Evolutionary conservation across 2,888 invertebrate species (phyloP), one percentile per base, ranked within the genome.

Genomic region (Drosophila borealis): DNA sequence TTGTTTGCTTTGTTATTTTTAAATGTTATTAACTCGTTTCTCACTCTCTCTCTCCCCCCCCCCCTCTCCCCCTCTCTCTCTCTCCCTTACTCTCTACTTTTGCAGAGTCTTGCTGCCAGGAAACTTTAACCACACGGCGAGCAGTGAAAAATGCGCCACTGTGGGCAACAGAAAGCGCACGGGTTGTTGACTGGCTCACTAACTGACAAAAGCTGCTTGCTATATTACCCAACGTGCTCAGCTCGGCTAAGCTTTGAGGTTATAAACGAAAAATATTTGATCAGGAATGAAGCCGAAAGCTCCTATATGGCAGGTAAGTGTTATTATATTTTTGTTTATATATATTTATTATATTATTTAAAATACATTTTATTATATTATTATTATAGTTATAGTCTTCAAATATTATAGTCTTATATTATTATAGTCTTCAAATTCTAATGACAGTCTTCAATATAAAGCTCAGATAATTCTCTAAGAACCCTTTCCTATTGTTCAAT

Each of bases 1-100:
- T 73, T 82, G 78, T 78, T 81, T 82, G 70, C 75, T 74, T 80
- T 75, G 81, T 67, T 69, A 84, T 84, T 84, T 87, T 71, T 11
- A 53, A 82, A 86, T 78, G 83, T 72, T 71, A 78, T 74, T 78
- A 83, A 70, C 75, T 68, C 60, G 59, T 13, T n/a, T 19, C 5
- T 10, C 41, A 3, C 0, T 9, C 4, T 29, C 11, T 11, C 48
- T 33, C 6, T 5, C 10, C 2, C 29, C 17, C 29, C 4, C 4
- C 1, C n/a, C 3, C 14, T 33, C 29, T 9, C 4, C 14, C 8
- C 2, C 39, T 39, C 14, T 14, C 39, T 8, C 14, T 9, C 25
- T 9, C 41, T 19, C 9, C 5, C 11, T 11, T 2, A 10, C 3
- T n/a, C 49, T 4, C 2, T 9, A 17, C 8, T 17, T 13, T n/a